These are phyloP conservation scores for Rhincodon typus DNA, from an alignment of 2,797 vertebrate genomes.

Conservation along the genomic window DNA sequence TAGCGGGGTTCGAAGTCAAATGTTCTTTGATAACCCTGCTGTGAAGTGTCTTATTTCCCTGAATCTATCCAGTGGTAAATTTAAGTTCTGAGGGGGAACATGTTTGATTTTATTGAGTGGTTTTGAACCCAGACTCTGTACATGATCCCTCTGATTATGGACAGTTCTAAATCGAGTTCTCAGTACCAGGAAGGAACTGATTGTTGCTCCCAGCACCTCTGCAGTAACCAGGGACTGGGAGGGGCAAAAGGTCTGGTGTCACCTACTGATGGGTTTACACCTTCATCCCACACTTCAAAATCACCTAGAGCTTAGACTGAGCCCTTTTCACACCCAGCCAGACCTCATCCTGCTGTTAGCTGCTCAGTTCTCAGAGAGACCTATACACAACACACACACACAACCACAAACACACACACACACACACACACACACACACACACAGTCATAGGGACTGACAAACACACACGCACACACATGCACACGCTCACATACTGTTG, in stretches of 20 bases:
- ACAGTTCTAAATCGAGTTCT: background rate
- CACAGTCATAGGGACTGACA: background rate
- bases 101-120: background rate
- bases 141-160: background rate
- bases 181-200: background rate
- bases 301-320: background rate
- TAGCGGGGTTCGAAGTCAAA: background rate
- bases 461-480: background rate
- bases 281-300: background rate
- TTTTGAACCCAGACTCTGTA: background rate
- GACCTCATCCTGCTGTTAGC: background rate
- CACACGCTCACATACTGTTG: background rate
- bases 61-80: background rate
- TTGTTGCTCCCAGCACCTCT: background rate
- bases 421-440: background rate
- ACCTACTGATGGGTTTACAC: background rate
- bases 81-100: background rate
- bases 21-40: background rate
- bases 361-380: background rate
- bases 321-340: constrained; percentile 8
- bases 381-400: background rate
- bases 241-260: background rate
- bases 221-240: background rate
- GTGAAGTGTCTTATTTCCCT: background rate
- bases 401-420: no score